phyloP scores from a whole-genome alignment of 2,113 vertebrate genomes.

The Ceyx margarethae region DNA sequence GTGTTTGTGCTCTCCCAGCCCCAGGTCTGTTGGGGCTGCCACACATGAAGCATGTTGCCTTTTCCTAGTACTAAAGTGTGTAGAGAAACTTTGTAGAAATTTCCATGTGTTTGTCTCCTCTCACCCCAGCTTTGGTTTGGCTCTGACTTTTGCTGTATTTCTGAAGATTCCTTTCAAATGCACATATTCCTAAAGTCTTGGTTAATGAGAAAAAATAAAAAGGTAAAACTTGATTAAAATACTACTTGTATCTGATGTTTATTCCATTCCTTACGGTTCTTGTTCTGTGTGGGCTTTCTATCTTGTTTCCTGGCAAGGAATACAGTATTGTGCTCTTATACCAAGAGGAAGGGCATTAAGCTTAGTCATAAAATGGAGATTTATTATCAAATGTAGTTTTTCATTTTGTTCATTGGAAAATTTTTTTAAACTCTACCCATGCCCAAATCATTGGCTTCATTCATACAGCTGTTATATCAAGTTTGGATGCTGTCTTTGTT shows the following conservation, averaged over 20 bases:
- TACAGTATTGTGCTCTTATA: background rate
- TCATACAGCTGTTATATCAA: background rate
- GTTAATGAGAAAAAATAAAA: background rate
- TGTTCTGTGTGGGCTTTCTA: background rate
- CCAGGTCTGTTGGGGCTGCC: rapidly evolving
- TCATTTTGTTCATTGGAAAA: slow-evolving; percentile 21
- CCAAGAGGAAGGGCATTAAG: slow-evolving; percentile 26
- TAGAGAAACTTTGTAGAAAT: background rate
- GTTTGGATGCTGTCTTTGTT: slow-evolving; percentile 54
- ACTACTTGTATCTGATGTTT: background rate
- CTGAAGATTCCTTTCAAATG: background rate
- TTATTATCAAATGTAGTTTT: slow-evolving; percentile 52
- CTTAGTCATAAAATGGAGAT: slow-evolving; percentile 46
- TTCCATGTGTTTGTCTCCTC: background rate
- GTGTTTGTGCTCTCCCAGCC: background rate
- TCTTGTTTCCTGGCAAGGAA: slow-evolving; percentile 22
- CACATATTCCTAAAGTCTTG: background rate
- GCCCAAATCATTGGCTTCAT: slow-evolving; percentile 39
- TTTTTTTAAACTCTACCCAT: background rate
- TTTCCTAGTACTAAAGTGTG: rapidly evolving
- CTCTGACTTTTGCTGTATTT: background rate
- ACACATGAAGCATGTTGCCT: background rate
- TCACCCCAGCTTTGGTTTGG: background rate
- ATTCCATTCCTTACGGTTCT: background rate
- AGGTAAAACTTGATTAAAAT: background rate